Evolutionary conservation across 1,140 invertebrate genomes (phyloP), one percentile per base, ranked within the genome.

Genomic region (Aphidius ervi): DNA sequence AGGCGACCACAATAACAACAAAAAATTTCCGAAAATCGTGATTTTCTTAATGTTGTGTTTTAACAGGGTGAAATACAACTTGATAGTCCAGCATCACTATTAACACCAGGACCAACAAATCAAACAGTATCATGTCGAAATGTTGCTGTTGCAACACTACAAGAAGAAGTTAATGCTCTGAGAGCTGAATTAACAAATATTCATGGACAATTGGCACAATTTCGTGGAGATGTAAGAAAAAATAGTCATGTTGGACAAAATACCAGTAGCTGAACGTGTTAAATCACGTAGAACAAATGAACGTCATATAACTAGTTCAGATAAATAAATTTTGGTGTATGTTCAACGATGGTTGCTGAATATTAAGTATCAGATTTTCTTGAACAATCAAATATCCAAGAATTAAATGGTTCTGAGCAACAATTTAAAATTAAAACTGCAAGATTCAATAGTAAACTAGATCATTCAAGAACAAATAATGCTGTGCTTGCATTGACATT

Each of bases 391-490:
- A 72, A 71, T 49, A 43, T 76, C 10, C 76, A 76, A 46, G 81
- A 81, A 58, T 43, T 74, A 39, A 72, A 77, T 73, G 64, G 77
- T 9, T 76, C 67, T 70, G 75, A 82, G 71, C 73, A 83, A 72
- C 72, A 87, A 58, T 83, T 88, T 67, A 86, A 88, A 71, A 81
- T 89, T 16, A 87, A 90, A 75, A 82, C 86, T 5, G 86, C 88
- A 66, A 79, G 86, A 63, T 70, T 89, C 10, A 84, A 84, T 62
- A 83, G 85, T 52, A 83, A 85, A 69, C 76, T 91, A 42, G 90
- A 92, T 64, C 86, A 92, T 70, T 78, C 89, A 10, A 84, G 87
- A 64, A 81, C 88, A 10, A 87, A 89, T 68, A 91, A 91, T 71
- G 86, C 88, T 46, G 83, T 92, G 43, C 75, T 91, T 10, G 82